These are phyloP conservation scores for Smittia aterrima DNA, from an alignment of 2,888 invertebrate genomes.

Conservation along the genomic window DNA sequence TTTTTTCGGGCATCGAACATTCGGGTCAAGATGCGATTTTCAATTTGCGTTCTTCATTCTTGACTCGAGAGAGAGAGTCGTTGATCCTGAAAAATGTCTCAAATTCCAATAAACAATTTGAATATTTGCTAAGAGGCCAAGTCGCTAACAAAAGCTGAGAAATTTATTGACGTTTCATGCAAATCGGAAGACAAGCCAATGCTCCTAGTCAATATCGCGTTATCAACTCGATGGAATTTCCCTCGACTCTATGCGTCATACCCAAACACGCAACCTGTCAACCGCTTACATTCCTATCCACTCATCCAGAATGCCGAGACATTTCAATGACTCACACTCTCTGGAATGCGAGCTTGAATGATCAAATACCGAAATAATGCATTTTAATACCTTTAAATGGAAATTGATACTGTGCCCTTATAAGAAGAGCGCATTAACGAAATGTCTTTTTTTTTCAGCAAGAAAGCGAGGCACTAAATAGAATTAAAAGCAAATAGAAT, in stretches of 20 bases:
- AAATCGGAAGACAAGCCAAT: too few species aligned
- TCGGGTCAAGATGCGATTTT: not conserved
- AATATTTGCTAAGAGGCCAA: not conserved
- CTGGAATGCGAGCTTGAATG: slow-evolving; percentile 27
- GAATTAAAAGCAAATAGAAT: not conserved
- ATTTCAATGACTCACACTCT: slow-evolving; percentile 16
- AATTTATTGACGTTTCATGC: too few species aligned
- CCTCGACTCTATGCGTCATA: too few species aligned
- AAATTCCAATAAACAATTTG: not conserved
- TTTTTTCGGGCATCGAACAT: not conserved
- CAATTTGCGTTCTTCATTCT: not conserved
- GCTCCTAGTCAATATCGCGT: too few species aligned
- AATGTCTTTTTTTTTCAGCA: not conserved
- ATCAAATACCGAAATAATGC: slow-evolving; percentile 26
- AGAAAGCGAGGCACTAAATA: not conserved
- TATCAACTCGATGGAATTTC: too few species aligned
- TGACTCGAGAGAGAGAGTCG: not conserved
- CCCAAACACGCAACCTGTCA: too few species aligned
- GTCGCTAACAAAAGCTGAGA: not conserved
- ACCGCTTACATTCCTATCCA: not conserved
- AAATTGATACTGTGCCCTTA: slow-evolving; percentile 26
- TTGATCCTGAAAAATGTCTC: not conserved
- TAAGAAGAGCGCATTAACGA: not conserved
- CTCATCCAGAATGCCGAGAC: not conserved
- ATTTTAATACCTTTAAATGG: not conserved